Evolutionary conservation across 2,113 vertebrate species (phyloP).

Genomic region (Ornithorhynchus anatinus): DNA sequence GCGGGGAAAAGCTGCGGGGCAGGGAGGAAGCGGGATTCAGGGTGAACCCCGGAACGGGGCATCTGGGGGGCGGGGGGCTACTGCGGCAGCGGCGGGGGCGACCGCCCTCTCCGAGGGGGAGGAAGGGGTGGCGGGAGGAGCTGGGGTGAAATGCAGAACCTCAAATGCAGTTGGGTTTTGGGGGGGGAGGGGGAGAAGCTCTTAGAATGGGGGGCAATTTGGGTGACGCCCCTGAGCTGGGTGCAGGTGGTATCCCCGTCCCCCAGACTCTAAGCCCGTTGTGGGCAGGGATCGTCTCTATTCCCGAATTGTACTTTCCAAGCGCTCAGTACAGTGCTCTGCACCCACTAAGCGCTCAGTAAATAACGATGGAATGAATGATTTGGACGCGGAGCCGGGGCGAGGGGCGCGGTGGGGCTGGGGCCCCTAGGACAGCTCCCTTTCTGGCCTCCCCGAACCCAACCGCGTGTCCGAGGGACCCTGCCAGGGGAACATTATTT

Average conservation of each 20-base stretch:
- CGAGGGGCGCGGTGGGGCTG: constrained; percentile 7
- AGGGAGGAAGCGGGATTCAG: no score
- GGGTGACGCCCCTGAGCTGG: background rate
- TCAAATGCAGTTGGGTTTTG: background rate
- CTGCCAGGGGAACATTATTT: constrained; percentile 1
- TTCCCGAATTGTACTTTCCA: no score
- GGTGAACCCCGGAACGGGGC: constrained; percentile 1
- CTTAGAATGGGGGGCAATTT: background rate
- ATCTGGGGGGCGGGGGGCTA: constrained; percentile 7
- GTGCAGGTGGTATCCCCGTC: background rate
- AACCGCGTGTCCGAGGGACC: background rate
- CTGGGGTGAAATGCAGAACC: constrained; percentile 24
- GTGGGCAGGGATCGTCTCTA: no score
- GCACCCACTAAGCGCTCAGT: no score
- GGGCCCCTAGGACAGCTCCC: constrained; percentile 19
- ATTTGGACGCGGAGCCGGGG: no score
- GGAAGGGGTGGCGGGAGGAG: constrained; percentile 11
- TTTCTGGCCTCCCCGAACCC: background rate
- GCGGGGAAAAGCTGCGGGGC: no score
- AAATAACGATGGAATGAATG: no score
- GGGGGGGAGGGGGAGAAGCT: background rate
- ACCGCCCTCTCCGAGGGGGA: background rate
- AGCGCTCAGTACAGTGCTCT: no score
- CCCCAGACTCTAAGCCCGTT: background rate
- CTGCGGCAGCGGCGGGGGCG: constrained; percentile 48